These are phyloP conservation scores for Euplexia lucipara DNA, from an alignment of 2,888 invertebrate species.

Conservation along the genomic window DNA sequence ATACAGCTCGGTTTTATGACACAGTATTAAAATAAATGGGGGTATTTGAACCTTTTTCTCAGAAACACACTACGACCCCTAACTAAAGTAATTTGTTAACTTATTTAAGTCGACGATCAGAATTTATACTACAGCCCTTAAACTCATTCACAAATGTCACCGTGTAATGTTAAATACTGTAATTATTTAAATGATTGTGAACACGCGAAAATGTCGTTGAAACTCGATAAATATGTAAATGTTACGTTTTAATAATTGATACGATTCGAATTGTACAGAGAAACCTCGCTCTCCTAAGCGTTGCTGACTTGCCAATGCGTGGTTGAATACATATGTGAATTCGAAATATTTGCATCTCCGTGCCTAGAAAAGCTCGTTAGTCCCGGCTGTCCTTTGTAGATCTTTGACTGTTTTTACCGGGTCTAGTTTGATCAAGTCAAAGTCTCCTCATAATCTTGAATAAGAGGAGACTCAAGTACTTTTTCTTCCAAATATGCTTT, in stretches of 20 bases:
- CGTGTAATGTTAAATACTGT: conserved; percentile 36
- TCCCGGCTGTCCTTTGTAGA: too few relatives aligned
- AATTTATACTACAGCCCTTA: conserved; percentile 4
- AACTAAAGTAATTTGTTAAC: conserved; percentile 23
- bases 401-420: too few relatives aligned
- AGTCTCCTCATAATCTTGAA: too few relatives aligned
- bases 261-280: conserved; percentile 11
- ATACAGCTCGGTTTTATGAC: conserved; percentile 7
- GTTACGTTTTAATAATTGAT: conserved; percentile 46
- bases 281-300: conserved; percentile 9
- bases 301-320: neutral
- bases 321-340: conserved; percentile 10
- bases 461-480: too few relatives aligned
- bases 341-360: neutral
- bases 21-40: conserved; percentile 15
- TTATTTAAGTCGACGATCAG: conserved; percentile 5
- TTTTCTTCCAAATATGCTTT: too few relatives aligned
- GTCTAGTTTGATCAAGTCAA: too few relatives aligned
- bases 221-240: conserved; percentile 55
- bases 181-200: conserved; percentile 44
- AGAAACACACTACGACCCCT: conserved; percentile 8
- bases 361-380: too few relatives aligned
- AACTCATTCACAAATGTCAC: conserved; percentile 46
- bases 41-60: conserved; percentile 40
- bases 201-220: conserved; percentile 58